Percentiles rank a stretch among this genome's conserved stretches.
Evolutionary conservation across 2,113 vertebrate species (phyloP).

Genomic region (Paedocypris sp.): DNA sequence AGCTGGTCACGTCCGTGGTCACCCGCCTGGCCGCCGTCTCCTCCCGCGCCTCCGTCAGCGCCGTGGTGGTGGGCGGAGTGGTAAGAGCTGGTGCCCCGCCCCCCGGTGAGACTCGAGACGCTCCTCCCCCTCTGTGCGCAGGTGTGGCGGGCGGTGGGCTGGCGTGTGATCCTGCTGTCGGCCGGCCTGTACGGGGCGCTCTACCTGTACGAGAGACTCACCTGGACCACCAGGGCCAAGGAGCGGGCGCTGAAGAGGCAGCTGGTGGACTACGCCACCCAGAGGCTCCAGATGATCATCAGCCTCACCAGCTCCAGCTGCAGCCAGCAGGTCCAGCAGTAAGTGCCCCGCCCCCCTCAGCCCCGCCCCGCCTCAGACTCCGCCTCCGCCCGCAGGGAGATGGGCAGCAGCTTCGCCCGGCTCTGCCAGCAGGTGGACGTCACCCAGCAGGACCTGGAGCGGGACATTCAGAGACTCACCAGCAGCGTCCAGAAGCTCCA

Average conservation of each 20-base stretch:
- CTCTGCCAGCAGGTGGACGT: conserved; percentile 90
- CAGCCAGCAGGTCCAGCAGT: conserved; percentile 96
- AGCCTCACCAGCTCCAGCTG: conserved; percentile 89
- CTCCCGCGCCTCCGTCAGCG: conserved; percentile 84
- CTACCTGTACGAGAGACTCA: conserved; percentile 83
- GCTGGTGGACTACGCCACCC: conserved; percentile 87
- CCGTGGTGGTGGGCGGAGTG: conserved; percentile 81
- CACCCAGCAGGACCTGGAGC: conserved; percentile 77
- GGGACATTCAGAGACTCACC: conserved; percentile 72
- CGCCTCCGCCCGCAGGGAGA: conserved; percentile 70
- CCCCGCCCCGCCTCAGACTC: background rate
- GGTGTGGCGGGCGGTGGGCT: conserved; percentile 83
- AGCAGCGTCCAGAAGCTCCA: conserved; percentile 78
- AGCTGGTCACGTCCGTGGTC: conserved; percentile 77
- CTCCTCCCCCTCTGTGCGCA: conserved; percentile 31
- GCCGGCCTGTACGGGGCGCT: conserved; percentile 76
- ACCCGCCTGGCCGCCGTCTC: conserved; percentile 77
- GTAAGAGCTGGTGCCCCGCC: no score
- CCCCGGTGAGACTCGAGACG: background rate
- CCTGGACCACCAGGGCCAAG: conserved; percentile 86
- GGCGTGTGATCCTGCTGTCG: conserved; percentile 79
- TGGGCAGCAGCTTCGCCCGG: conserved; percentile 84
- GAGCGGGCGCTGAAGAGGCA: conserved; percentile 86
- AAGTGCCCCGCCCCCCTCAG: conserved; percentile 44
- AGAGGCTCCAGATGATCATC: conserved; percentile 88